Conservation (phyloP, 2,113 vertebrate genomes). For the Onychostoma macrolepis region DNA sequence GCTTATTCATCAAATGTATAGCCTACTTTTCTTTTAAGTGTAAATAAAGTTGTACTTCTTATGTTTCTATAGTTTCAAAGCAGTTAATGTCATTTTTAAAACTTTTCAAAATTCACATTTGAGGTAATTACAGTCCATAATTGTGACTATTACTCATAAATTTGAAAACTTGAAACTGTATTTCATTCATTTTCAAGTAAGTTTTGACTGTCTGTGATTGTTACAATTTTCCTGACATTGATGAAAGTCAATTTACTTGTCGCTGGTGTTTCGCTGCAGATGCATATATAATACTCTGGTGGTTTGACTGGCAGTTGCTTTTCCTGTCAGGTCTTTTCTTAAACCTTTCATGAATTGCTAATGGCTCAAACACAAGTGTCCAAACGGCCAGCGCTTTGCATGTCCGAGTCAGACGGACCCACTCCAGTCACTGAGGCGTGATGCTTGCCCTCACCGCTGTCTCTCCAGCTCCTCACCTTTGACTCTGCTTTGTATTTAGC, state of each 20-base stretch:
- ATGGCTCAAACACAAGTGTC: slow-evolving; percentile 74
- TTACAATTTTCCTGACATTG: not conserved
- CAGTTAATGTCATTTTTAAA: not conserved
- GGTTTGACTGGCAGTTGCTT: slow-evolving; percentile 22
- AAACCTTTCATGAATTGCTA: slow-evolving; percentile 79
- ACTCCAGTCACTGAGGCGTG: slow-evolving; percentile 78
- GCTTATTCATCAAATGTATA: too few species aligned
- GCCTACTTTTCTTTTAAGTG: too few species aligned
- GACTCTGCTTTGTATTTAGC: slow-evolving; percentile 70
- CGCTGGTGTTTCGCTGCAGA: not conserved
- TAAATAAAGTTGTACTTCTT: too few species aligned
- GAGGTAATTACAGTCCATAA: not conserved
- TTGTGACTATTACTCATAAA: not conserved
- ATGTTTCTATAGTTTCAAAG: too few species aligned
- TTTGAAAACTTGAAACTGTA: not conserved
- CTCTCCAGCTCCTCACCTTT: slow-evolving; percentile 82
- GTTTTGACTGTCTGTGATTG: not conserved
- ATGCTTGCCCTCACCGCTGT: slow-evolving; percentile 85
- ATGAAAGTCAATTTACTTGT: not conserved
- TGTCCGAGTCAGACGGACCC: slow-evolving; percentile 77
- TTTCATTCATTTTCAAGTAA: not conserved
- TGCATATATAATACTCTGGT: not conserved
- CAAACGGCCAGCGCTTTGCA: slow-evolving; percentile 80
- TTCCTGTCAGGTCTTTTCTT: slow-evolving; percentile 71
- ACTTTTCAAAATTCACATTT: not conserved